Percentiles rank a stretch among this genome's conserved stretches.
Conservation (phyloP, 2,888 invertebrate genomes). For the Lepidochrysops patricia region DNA sequence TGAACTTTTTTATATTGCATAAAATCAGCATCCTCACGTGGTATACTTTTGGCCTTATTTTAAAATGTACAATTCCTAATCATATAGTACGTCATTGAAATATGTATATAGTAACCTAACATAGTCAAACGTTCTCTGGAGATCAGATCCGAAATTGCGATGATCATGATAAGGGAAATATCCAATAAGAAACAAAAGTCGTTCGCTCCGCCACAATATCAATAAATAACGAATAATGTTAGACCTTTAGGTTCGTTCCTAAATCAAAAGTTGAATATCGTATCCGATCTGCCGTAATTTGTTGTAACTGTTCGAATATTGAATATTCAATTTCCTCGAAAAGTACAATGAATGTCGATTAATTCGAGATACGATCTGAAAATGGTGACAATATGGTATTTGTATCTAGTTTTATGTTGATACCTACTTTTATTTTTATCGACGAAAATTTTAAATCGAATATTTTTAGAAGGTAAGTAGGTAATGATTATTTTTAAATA, state of each 20-base stretch:
- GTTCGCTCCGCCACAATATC: constrained; percentile 10
- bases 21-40: too few relatives aligned
- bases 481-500: too few relatives aligned
- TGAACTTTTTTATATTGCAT: too few relatives aligned
- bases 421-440: not conserved
- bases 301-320: constrained; percentile 11
- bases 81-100: too few relatives aligned
- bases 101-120: not conserved
- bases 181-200: constrained; percentile 13
- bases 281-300: constrained; percentile 6
- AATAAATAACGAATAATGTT: constrained; percentile 13
- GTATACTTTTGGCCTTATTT: too few relatives aligned
- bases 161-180: not conserved
- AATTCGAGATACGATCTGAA: not conserved
- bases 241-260: constrained; percentile 12
- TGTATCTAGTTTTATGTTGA: too few relatives aligned
- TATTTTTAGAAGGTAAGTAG: too few relatives aligned
- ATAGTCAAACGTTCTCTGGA: not conserved
- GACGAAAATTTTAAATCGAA: too few relatives aligned
- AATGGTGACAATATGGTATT: too few relatives aligned
- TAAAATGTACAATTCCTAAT: too few relatives aligned
- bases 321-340: constrained; percentile 12
- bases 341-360: not conserved
- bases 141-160: not conserved
- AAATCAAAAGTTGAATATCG: constrained; percentile 11